phyloP scores from a whole-genome alignment of 92 coral and sea anemone species.

The Hydrozoanthus gracilis region DNA sequence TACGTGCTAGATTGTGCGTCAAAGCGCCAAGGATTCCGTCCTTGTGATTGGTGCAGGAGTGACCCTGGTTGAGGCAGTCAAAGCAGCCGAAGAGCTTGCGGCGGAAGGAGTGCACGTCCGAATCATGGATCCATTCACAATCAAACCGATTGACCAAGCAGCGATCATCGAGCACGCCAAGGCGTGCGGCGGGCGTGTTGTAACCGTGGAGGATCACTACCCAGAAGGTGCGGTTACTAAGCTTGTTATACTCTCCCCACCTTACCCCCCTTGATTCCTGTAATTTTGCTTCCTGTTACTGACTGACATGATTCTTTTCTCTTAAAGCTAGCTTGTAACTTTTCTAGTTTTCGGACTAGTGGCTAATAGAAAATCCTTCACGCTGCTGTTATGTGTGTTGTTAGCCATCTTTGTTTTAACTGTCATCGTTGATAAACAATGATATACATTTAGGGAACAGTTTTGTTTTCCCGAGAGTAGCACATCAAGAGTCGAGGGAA shows the following conservation, averaged over 20 bases:
- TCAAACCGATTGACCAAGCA: conserved; percentile 89
- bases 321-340: not conserved
- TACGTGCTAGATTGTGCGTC: conserved; percentile 75
- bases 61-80: conserved; percentile 85
- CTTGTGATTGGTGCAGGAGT: conserved; percentile 93
- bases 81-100: conserved; percentile 85
- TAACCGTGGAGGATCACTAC: conserved; percentile 97
- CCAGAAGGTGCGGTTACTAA: conserved; percentile 72
- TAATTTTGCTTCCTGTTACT: too few species aligned
- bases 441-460: too few species aligned
- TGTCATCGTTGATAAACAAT: too few species aligned
- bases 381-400: too few species aligned
- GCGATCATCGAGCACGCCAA: conserved; percentile 80
- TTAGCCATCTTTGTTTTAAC: too few species aligned
- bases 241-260: not conserved
- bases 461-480: too few species aligned
- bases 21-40: conserved; percentile 65
- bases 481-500: too few species aligned
- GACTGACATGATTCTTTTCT: not conserved
- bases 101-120: conserved; percentile 66
- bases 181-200: conserved; percentile 79
- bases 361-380: too few species aligned
- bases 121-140: conserved; percentile 89
- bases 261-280: not conserved
- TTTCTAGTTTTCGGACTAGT: too few species aligned